These are phyloP conservation scores for Aphidius ervi DNA, from an alignment of 1,140 invertebrate genomes.

Conservation along the genomic window DNA sequence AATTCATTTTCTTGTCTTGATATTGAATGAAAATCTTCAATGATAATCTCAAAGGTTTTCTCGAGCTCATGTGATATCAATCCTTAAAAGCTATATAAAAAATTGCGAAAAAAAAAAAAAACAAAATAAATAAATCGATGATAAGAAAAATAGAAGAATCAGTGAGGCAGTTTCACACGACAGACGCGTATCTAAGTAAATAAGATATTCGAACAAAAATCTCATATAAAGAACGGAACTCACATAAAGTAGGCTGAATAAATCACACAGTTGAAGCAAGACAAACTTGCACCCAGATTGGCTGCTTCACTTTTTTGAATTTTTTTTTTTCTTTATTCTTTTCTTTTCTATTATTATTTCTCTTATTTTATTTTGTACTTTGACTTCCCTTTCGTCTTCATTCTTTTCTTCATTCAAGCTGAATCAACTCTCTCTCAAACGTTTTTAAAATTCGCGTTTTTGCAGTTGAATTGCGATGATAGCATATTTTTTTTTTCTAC, in stretches of 20 bases:
- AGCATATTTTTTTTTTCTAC: neutral
- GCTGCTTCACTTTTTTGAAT: conserved; percentile 1
- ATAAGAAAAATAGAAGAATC: too few species aligned
- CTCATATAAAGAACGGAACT: conserved; percentile 15
- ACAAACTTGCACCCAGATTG: conserved; percentile 16
- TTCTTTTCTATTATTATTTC: neutral
- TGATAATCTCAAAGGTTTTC: too few species aligned
- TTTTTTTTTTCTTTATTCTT: neutral
- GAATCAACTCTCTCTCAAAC: too few species aligned
- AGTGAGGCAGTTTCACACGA: neutral
- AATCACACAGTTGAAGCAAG: conserved; percentile 15
- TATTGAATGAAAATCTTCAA: too few species aligned
- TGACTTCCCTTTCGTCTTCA: conserved; percentile 1
- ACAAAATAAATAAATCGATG: too few species aligned
- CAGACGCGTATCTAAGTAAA: conserved; percentile 10
- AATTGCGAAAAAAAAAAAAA: too few species aligned
- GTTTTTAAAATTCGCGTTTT: conserved; percentile 6
- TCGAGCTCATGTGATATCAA: neutral
- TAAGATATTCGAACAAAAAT: conserved; percentile 14
- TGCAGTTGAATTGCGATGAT: conserved; percentile 10
- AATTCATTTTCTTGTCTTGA: too few species aligned
- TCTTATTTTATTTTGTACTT: neutral
- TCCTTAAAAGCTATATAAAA: neutral
- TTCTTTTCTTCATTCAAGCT: too few species aligned
- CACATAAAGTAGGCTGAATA: conserved; percentile 19